Evolutionary conservation across 2,113 vertebrate genomes (phyloP).

Genomic region (Origma solitaria): DNA sequence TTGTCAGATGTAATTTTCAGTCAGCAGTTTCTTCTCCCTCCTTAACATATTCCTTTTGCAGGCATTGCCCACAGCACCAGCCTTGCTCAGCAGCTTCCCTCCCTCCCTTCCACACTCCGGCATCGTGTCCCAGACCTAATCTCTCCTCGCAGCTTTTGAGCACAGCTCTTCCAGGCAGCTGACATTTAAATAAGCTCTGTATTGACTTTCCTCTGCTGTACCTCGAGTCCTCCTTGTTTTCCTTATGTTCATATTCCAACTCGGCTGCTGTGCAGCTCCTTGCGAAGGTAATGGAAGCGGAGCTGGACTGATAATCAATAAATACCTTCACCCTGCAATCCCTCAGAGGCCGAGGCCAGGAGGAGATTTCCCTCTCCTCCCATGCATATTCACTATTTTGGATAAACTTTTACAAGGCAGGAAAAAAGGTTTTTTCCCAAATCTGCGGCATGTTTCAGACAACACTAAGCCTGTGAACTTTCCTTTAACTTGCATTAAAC

Average conservation of each 20-base stretch:
- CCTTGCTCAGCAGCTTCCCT: constrained; percentile 12
- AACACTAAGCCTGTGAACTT: constrained; percentile 1
- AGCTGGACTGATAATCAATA: constrained; percentile 23
- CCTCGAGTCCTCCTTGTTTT: constrained; percentile 41
- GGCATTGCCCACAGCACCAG: background rate
- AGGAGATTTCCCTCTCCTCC: background rate
- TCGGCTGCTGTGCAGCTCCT: constrained; percentile 18
- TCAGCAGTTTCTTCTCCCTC: background rate
- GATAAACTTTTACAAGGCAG: background rate
- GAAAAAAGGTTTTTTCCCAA: background rate
- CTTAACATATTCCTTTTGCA: background rate
- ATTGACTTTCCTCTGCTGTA: constrained; percentile 44
- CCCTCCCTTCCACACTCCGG: background rate
- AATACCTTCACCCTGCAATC: background rate
- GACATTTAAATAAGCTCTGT: constrained; percentile 63
- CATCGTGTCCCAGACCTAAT: constrained; percentile 8
- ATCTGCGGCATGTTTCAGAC: background rate
- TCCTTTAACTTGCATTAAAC: constrained; percentile 43
- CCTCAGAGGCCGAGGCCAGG: background rate
- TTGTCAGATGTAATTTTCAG: constrained; percentile 30
- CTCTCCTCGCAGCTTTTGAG: constrained; percentile 6
- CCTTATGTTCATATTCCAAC: constrained; percentile 22
- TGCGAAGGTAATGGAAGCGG: background rate
- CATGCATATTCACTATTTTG: background rate
- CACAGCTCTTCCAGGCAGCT: constrained; percentile 53